Conservation (phyloP, 2,797 vertebrate genomes). For the Brachyalestes nurse region DNA sequence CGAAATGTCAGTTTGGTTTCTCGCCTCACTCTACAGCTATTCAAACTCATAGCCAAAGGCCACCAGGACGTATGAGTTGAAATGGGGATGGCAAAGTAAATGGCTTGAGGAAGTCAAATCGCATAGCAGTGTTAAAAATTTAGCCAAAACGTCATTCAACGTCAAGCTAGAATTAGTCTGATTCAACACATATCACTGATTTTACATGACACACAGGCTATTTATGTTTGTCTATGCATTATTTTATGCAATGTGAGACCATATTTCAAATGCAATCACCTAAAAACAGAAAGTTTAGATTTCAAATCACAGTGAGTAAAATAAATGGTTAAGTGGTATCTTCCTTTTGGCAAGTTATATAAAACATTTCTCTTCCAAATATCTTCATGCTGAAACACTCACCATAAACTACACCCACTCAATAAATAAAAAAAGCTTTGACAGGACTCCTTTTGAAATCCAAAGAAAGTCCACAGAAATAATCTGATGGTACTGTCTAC, state of each 20-base stretch:
- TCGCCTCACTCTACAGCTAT: constrained; percentile 43
- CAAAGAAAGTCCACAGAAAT: neutral
- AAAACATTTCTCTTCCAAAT: constrained; percentile 4
- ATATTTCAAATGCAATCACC: neutral
- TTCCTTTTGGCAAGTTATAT: neutral
- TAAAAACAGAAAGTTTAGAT: neutral
- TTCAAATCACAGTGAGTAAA: neutral
- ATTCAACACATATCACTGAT: too few relatives aligned
- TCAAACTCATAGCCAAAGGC: neutral
- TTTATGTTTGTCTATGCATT: too few relatives aligned
- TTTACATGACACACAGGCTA: too few relatives aligned
- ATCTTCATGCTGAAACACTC: neutral
- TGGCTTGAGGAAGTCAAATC: too few relatives aligned
- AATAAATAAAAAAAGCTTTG: neutral
- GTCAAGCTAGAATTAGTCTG: too few relatives aligned
- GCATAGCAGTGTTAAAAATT: too few relatives aligned
- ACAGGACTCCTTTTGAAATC: neutral
- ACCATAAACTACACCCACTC: neutral
- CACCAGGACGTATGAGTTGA: neutral
- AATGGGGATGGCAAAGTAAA: neutral
- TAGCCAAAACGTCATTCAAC: too few relatives aligned
- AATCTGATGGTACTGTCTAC: constrained; percentile 10
- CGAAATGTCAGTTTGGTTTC: constrained; percentile 55
- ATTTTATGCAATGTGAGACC: too few relatives aligned
- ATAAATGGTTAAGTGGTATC: neutral